Evolutionary conservation across 2,888 invertebrate species (phyloP).

Genomic region (Lasioglossum malachurum): DNA sequence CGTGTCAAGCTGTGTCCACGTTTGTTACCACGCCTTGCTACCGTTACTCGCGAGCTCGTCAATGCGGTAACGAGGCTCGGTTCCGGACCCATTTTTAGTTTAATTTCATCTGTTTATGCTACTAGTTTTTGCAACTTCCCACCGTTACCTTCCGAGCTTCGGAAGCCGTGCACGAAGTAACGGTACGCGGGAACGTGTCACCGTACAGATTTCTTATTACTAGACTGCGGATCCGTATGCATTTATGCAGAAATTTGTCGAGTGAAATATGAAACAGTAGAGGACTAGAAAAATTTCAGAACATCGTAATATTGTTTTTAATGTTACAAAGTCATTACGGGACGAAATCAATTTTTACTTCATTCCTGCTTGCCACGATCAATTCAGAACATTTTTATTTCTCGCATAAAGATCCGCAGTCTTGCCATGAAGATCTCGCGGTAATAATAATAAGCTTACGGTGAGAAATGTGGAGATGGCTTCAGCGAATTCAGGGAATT

Average conservation of each 20-base stretch:
- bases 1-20: conserved; percentile 23
- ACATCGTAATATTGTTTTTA: too few relatives aligned
- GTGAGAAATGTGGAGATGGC: neutral
- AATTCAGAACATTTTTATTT: too few relatives aligned
- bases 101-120: neutral
- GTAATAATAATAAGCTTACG: neutral
- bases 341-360: too few relatives aligned
- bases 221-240: too few relatives aligned
- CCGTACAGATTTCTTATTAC: neutral
- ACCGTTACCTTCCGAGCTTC: neutral
- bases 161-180: neutral
- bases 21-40: conserved; percentile 3
- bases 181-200: neutral
- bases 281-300: too few relatives aligned
- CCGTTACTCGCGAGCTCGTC: neutral
- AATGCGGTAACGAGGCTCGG: neutral
- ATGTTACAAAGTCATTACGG: too few relatives aligned
- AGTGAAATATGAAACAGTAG: too few relatives aligned
- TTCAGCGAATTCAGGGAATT: neutral
- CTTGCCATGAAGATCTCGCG: neutral
- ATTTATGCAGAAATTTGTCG: too few relatives aligned
- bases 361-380: too few relatives aligned
- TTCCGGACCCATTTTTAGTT: neutral
- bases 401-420: too few relatives aligned
- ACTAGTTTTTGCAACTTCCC: neutral